Percentiles rank a stretch among this genome's conserved stretches.
phyloP scores from a whole-genome alignment of 2,113 vertebrate species.

The Silurus meridionalis region DNA sequence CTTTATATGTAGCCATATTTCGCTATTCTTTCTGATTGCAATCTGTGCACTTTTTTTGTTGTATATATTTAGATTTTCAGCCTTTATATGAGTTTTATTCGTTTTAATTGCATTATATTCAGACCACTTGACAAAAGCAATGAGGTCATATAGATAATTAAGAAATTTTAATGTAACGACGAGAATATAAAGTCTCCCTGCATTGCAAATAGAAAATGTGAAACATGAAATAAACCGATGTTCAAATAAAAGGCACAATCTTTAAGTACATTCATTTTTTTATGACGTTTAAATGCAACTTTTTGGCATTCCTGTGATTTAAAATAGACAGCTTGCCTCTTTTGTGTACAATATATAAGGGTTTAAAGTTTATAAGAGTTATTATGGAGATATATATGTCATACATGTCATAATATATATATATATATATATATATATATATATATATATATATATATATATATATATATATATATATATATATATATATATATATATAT shows the following conservation, averaged over 20 bases:
- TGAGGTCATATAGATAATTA: neutral
- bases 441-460: no score
- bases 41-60: neutral
- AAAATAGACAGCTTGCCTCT: neutral
- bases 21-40: neutral
- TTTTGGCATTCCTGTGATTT: neutral
- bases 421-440: no score
- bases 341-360: neutral
- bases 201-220: neutral
- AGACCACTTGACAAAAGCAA: neutral
- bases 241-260: constrained; percentile 6
- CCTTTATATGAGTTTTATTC: neutral
- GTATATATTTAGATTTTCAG: neutral
- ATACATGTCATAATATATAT: no score
- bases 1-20: neutral
- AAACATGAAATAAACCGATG: constrained; percentile 1
- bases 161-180: neutral
- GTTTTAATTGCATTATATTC: neutral
- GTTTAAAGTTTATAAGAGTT: neutral
- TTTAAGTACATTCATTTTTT: neutral
- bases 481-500: no score
- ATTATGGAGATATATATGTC: neutral
- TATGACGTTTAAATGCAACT: neutral
- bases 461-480: no score
- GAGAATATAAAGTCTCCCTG: neutral